phyloP scores from a whole-genome alignment of 2,888 invertebrate genomes.

The Beris chalybata region DNA sequence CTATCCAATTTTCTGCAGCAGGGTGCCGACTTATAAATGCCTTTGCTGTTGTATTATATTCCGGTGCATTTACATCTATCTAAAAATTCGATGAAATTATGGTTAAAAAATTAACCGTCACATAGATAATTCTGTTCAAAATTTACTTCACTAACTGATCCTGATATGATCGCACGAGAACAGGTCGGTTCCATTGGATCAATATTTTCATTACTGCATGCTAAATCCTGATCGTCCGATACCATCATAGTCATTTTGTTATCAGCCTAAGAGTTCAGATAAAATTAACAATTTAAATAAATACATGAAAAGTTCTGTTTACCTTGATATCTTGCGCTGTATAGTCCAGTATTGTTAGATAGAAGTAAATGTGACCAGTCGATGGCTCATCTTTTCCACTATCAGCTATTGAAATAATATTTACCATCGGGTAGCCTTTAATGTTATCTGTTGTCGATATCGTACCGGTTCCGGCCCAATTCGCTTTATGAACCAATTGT shows the following conservation, averaged over 20 bases:
- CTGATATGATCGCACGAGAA: slow-evolving; percentile 50
- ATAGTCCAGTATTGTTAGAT: slow-evolving; percentile 54
- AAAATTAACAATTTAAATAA: neutral
- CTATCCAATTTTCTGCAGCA: slow-evolving; percentile 49
- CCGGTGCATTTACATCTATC: slow-evolving; percentile 42
- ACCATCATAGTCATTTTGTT: slow-evolving; percentile 52
- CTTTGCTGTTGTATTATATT: slow-evolving; percentile 44
- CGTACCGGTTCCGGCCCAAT: slow-evolving; percentile 53
- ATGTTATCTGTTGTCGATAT: slow-evolving; percentile 49
- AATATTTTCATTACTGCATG: slow-evolving; percentile 45
- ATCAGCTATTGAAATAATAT: slow-evolving; percentile 55
- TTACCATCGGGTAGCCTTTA: slow-evolving; percentile 54
- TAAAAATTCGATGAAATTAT: slow-evolving; percentile 32
- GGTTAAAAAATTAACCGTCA: neutral
- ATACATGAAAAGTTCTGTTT: neutral
- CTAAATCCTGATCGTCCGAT: slow-evolving; percentile 50
- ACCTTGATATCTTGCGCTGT: slow-evolving; percentile 49
- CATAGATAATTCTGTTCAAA: slow-evolving; percentile 6
- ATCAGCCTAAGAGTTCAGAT: slow-evolving; percentile 37
- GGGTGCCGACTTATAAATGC: slow-evolving; percentile 51
- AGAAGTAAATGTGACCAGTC: slow-evolving; percentile 52
- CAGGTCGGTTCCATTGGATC: slow-evolving; percentile 57
- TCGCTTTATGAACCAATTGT: slow-evolving; percentile 49
- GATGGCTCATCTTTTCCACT: slow-evolving; percentile 45
- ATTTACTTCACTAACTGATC: slow-evolving; percentile 44